A percentile compares a stretch with the other conserved stretches of the same genome.
phyloP scores from a whole-genome alignment of 1,140 invertebrate genomes.

The Conopomorpha cramerella region DNA sequence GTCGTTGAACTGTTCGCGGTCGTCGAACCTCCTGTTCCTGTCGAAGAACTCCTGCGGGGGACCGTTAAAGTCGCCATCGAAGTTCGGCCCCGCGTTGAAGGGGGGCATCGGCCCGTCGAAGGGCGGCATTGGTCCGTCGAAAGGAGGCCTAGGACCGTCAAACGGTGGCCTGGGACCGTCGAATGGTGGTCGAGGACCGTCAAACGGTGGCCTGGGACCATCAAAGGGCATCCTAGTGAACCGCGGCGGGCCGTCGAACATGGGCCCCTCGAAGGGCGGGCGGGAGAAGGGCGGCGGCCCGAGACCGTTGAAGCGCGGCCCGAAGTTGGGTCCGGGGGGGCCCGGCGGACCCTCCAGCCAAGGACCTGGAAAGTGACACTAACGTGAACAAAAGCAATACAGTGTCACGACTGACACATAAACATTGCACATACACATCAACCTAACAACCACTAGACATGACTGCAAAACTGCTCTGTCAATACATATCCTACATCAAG shows the following conservation, averaged over 20 bases:
- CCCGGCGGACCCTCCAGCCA: conserved; percentile 44
- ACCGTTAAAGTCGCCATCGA: conserved; percentile 20
- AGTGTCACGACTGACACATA: too few relatives aligned
- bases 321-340: conserved; percentile 22
- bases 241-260: conserved; percentile 17
- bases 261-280: conserved; percentile 20
- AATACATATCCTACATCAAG: too few relatives aligned
- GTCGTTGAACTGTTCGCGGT: conserved; percentile 32
- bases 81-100: conserved; percentile 18
- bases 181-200: conserved; percentile 9
- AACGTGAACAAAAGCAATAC: background rate
- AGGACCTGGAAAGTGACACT: conserved; percentile 33
- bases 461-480: too few relatives aligned
- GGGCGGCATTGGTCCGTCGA: conserved; percentile 17
- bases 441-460: too few relatives aligned
- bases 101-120: conserved; percentile 5
- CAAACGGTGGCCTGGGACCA: conserved; percentile 24
- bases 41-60: conserved; percentile 45
- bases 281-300: conserved; percentile 12
- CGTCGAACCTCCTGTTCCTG: conserved; percentile 33
- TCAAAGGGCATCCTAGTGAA: conserved; percentile 12
- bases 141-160: conserved; percentile 12
- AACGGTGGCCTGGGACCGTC: conserved; percentile 14
- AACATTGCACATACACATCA: too few relatives aligned
- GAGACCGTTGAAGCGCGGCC: conserved; percentile 20